A percentile compares a stretch with the other conserved stretches of the same genome.
Evolutionary conservation across 2,888 invertebrate genomes (phyloP).

Genomic region (Octodonta nipae): DNA sequence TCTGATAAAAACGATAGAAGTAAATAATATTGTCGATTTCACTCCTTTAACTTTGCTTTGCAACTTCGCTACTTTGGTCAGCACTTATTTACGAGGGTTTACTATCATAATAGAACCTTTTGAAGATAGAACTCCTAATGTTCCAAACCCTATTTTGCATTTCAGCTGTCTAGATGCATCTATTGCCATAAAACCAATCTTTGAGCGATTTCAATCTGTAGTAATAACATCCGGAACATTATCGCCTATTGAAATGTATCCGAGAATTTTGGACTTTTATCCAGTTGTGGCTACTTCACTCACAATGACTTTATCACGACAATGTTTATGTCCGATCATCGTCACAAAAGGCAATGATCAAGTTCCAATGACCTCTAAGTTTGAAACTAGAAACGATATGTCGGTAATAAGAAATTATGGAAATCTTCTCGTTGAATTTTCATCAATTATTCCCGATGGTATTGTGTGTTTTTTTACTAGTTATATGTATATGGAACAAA

Average conservation of each 20-base stretch:
- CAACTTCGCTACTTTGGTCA: slow-evolving; percentile 87
- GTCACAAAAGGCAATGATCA: slow-evolving; percentile 97
- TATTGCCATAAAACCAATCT: slow-evolving; percentile 93
- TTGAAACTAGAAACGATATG: slow-evolving; percentile 92
- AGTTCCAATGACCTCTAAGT: slow-evolving; percentile 94
- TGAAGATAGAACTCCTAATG: slow-evolving; percentile 84
- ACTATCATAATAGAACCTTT: slow-evolving; percentile 96
- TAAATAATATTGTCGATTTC: slow-evolving; percentile 81
- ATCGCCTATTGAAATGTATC: slow-evolving; percentile 98
- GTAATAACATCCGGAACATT: slow-evolving; percentile 97
- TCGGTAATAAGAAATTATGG: slow-evolving; percentile 96
- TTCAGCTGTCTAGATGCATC: slow-evolving; percentile 95
- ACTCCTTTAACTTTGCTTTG: slow-evolving; percentile 68
- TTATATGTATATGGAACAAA: slow-evolving; percentile 90
- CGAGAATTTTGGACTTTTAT: slow-evolving; percentile 94
- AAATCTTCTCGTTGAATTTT: slow-evolving; percentile 79
- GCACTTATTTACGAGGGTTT: slow-evolving; percentile 95
- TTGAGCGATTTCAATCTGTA: slow-evolving; percentile 91
- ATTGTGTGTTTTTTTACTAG: slow-evolving; percentile 99
- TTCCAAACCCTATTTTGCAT: slow-evolving; percentile 75
- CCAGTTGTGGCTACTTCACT: slow-evolving; percentile 94
- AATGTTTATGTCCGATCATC: slow-evolving; percentile 93
- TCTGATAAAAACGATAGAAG: slow-evolving; percentile 76
- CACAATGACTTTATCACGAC: slow-evolving; percentile 94
- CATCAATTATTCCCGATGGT: slow-evolving; percentile 73